phyloP scores from a whole-genome alignment of 2,888 invertebrate species.

The Eumacrocentrus americanus region DNA sequence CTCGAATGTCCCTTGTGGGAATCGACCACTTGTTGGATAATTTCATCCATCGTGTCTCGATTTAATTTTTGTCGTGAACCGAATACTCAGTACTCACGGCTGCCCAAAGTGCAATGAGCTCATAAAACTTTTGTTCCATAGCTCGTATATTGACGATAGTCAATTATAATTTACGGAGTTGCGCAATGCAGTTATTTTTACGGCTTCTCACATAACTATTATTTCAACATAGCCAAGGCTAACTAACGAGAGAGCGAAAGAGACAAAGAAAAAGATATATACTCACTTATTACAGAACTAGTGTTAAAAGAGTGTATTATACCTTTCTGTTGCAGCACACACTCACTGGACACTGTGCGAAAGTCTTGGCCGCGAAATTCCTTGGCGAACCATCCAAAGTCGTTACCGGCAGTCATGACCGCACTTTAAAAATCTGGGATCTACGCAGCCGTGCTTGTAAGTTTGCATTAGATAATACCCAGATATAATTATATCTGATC shows the following conservation, averaged over 20 bases:
- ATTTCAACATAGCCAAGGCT: background rate
- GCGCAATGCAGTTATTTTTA: constrained; percentile 28
- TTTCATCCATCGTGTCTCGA: constrained; percentile 37
- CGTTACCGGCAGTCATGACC: constrained; percentile 96
- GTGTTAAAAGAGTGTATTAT: constrained; percentile 16
- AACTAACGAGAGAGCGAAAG: background rate
- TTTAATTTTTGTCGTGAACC: constrained; percentile 37
- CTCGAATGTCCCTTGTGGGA: constrained; percentile 33
- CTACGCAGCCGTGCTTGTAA: constrained; percentile 87
- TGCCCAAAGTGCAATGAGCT: constrained; percentile 29
- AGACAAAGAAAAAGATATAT: constrained; percentile 2
- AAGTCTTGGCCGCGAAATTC: constrained; percentile 97
- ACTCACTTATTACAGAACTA: constrained; percentile 13
- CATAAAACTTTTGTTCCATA: constrained; percentile 26
- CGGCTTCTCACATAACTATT: constrained; percentile 18
- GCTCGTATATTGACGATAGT: constrained; percentile 24
- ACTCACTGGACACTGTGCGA: constrained; percentile 93
- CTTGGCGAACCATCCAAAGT: constrained; percentile 91
- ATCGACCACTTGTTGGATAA: constrained; percentile 45
- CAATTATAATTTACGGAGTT: constrained; percentile 31
- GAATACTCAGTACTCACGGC: constrained; percentile 18
- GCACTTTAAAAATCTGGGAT: constrained; percentile 99
- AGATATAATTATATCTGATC: background rate
- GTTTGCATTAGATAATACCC: constrained; percentile 52
- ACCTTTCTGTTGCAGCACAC: constrained; percentile 75